Evolutionary conservation across 2,797 vertebrate species (phyloP), one percentile per base, ranked within the genome.

Genomic region (Phataginus tricuspis): DNA sequence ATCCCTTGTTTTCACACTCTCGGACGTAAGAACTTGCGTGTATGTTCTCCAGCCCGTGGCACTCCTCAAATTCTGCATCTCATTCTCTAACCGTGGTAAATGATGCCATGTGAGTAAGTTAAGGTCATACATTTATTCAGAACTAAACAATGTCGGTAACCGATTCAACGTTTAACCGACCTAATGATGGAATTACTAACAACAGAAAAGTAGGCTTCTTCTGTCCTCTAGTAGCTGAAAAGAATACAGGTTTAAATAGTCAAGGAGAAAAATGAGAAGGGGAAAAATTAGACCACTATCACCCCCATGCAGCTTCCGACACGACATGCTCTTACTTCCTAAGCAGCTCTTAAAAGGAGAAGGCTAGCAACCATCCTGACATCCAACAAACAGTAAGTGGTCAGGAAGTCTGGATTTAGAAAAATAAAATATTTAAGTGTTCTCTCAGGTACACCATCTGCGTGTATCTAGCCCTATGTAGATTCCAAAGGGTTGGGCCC

Each of bases 361-460:
- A 87, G 0, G 13, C n/a, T 13, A 37, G 34, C 29, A 14, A 31
- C 29, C 39, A 69, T 7, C 59, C 12, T 27, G 63, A 68, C 39
- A 31, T n/a, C 45, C 66, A 49, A 15, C 59, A 39, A 49, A 15
- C 59, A 39, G 23, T 0, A 1, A 55, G 51, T 1, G 31, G 19
- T 21, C 85, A 96, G 53, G 23, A 83, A 21, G 92, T 55, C 61
- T 69, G 21, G 91, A 57, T 34, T 91, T 57, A 83, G 78, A 53
- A 86, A 89, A 82, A 64, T 12, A 69, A 79, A 71, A 19, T 7
- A 39, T 25, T 34, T 55, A 31, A 53, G 18, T 21, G 19, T 64
- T 29, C 64, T 64, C 57, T 87, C 68, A 34, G 3, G 12, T 49
- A 57, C 55, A 55, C 27, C 23, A 31, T 31, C 74, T 7, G 5